Percentiles rank a stretch among this genome's conserved stretches.
Conservation (phyloP, 2,888 invertebrate species). For the Scaptodrosophila latifasciaeformis region DNA sequence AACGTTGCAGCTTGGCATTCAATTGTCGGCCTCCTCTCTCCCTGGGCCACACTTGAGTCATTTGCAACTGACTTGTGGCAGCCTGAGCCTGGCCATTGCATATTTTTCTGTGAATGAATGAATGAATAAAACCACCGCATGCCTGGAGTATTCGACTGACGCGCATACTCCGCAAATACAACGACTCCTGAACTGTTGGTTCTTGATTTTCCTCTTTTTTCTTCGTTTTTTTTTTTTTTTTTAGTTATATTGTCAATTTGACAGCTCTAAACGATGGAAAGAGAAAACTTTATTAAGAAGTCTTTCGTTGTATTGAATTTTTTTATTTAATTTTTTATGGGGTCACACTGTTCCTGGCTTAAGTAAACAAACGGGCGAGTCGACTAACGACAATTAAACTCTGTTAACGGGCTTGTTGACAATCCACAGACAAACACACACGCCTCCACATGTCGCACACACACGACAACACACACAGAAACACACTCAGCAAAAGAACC, state of each 20-base stretch:
- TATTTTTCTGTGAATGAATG: conserved; percentile 43
- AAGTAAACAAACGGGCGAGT: too few relatives aligned
- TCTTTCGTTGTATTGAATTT: too few relatives aligned
- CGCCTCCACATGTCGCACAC: conserved; percentile 3
- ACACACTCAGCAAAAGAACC: neutral
- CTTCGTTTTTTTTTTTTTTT: too few relatives aligned
- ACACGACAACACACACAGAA: neutral
- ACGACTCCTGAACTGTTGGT: too few relatives aligned
- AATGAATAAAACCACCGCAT: conserved; percentile 29
- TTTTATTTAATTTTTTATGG: too few relatives aligned
- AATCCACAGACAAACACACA: conserved; percentile 21
- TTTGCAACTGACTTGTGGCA: neutral
- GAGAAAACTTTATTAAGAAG: too few relatives aligned
- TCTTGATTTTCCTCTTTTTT: too few relatives aligned
- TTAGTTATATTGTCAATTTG: too few relatives aligned
- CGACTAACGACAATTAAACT: conserved; percentile 15
- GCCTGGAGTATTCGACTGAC: too few relatives aligned
- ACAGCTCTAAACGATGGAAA: too few relatives aligned
- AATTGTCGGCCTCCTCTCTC: neutral
- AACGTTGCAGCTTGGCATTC: conserved; percentile 15
- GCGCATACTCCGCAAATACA: too few relatives aligned
- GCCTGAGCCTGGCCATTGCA: neutral
- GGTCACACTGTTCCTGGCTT: too few relatives aligned
- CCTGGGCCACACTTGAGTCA: neutral
- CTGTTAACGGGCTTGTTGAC: conserved; percentile 35